These are phyloP conservation scores for Lacerta bilineata DNA, from an alignment of 2,797 vertebrate species.

Conservation along the genomic window DNA sequence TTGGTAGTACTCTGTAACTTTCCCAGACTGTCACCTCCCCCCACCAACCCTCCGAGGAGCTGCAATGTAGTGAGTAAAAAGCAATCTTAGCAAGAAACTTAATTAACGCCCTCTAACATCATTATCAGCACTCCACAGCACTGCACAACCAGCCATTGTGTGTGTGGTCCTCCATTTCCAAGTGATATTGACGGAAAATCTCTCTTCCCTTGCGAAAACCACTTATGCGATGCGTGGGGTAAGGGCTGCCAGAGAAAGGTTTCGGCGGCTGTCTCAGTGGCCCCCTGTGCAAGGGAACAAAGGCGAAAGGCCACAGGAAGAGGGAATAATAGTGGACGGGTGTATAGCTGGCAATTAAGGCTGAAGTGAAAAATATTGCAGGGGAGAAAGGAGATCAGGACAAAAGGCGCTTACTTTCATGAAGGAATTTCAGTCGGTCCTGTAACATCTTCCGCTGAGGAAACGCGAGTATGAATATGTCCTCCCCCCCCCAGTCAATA, in stretches of 20 bases:
- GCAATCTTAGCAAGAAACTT: conserved; percentile 24
- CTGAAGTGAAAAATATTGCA: background rate
- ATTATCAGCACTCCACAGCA: conserved; percentile 45
- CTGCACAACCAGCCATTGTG: background rate
- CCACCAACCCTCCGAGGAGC: conserved; percentile 26
- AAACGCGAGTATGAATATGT: background rate
- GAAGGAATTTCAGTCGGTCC: conserved; percentile 47
- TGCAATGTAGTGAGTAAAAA: conserved; percentile 34
- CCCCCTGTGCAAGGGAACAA: conserved; percentile 14
- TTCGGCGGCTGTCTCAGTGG: background rate
- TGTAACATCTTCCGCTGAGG: background rate
- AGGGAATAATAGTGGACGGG: background rate
- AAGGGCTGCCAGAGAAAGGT: fast-evolving
- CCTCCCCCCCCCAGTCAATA: background rate
- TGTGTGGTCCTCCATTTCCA: background rate
- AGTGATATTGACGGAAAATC: background rate
- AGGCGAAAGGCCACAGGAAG: background rate
- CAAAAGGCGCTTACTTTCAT: background rate
- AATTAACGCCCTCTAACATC: conserved; percentile 39
- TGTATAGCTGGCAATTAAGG: conserved; percentile 23
- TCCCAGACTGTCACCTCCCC: background rate
- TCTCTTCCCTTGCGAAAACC: background rate
- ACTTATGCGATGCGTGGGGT: background rate
- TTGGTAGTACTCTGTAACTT: conserved; percentile 9
- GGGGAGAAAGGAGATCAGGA: conserved; percentile 20